Evolutionary conservation across 2,888 invertebrate genomes (phyloP), one percentile per base, ranked within the genome.

Genomic region (Nemotelus pantherinus): DNA sequence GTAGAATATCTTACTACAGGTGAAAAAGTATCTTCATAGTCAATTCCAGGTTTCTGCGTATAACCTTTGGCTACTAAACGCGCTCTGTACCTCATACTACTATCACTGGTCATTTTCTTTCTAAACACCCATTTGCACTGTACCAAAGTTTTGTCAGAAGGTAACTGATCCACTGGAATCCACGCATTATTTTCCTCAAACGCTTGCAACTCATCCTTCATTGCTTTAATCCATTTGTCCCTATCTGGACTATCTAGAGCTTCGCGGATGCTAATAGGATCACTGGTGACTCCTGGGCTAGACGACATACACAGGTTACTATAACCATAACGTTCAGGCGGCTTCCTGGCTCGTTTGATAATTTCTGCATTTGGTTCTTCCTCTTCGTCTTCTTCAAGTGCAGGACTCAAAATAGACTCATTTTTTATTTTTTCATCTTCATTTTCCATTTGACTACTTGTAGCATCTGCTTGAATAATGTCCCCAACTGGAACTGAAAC

Each of bases 121-220:
- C n/a, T n/a, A n/a, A 81, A 83, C 9, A 84, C 82, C 83, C 83
- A 84, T 67, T 83, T 84, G 68, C 82, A 82, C 58, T 82, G 41
- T 68, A 83, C 83, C 50, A 83, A 79, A 9, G 78, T 81, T 50
- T 48, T 79, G 72, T 64, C 68, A 55, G 80, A 71, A 68, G 82
- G 82, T 25, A 25, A 25, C n/a, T 64, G 3, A 76, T 83, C 81
- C 0, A 80, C 77, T 1, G 83, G 39, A n/a, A 82, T 81, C 82
- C 83, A 84, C 9, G 83, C 81, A 58, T 81, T 76, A 77, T 84
- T 84, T 68, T 83, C 81, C 48, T 82, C 77, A 71, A 84, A 84
- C 6, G 79, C 78, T 39, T 81, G 10, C 43, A 83, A 57, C 76
- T 84, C 83, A 58, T 84, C 82, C 47, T 39, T 2, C 81, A 84